Evolutionary conservation across 2,113 vertebrate genomes (phyloP).

Genomic region (Dipodomys ordii): DNA sequence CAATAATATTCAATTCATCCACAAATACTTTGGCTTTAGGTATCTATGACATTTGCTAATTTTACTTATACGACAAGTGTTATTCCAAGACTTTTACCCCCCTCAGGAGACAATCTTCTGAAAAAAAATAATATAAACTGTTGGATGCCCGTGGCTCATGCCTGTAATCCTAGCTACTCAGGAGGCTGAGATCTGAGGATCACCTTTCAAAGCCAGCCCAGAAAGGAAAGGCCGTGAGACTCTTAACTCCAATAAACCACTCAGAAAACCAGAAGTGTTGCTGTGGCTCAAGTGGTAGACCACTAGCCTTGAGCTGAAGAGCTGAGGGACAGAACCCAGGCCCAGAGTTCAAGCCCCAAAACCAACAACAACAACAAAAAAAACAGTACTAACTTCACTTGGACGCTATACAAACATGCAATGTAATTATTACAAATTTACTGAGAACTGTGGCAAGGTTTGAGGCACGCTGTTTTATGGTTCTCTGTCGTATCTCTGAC

Average conservation of each 20-base stretch:
- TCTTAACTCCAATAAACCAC: too few species aligned
- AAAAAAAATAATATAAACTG: neutral
- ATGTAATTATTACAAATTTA: neutral
- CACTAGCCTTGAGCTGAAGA: too few species aligned
- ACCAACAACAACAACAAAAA: too few species aligned
- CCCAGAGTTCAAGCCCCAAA: too few species aligned
- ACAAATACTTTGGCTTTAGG: neutral
- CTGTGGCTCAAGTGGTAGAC: too few species aligned
- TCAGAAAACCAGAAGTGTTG: too few species aligned
- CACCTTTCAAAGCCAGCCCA: too few species aligned
- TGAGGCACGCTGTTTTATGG: neutral
- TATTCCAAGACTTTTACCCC: neutral
- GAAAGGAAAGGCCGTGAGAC: too few species aligned
- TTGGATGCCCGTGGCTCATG: too few species aligned
- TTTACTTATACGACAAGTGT: neutral
- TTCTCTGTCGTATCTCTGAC: neutral
- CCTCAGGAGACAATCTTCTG: neutral
- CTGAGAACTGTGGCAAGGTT: neutral
- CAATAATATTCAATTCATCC: neutral
- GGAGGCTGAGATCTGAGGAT: too few species aligned
- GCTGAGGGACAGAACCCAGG: too few species aligned
- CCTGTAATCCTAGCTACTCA: too few species aligned
- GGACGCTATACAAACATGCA: neutral
- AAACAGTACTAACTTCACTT: neutral
- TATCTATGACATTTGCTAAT: neutral